phyloP scores from a whole-genome alignment of 2,888 invertebrate genomes.

The Serripes groenlandicus region DNA sequence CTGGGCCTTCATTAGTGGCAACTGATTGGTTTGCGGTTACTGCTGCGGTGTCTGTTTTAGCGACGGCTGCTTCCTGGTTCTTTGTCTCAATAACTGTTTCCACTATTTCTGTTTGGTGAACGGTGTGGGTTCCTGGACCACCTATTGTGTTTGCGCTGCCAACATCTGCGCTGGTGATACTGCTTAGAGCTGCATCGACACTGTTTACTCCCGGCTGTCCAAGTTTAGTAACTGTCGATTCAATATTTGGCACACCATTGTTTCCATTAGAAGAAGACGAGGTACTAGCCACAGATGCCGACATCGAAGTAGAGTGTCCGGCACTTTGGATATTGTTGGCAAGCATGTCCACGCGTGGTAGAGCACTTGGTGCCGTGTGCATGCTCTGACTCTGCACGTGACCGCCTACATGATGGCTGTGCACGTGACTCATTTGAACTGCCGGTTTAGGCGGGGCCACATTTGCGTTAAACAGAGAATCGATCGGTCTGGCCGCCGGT shows the following conservation, averaged over 20 bases:
- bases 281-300: background rate
- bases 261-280: background rate
- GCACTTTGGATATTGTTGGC: background rate
- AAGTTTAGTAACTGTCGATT: background rate
- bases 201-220: background rate
- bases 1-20: background rate
- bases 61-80: slow-evolving; percentile 42
- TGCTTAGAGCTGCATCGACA: background rate
- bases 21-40: slow-evolving; percentile 13
- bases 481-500: slow-evolving; percentile 22
- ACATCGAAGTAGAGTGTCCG: slow-evolving; percentile 1
- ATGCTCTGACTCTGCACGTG: slow-evolving; percentile 15
- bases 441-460: background rate
- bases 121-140: slow-evolving; percentile 22
- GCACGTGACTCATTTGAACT: slow-evolving; percentile 5
- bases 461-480: slow-evolving; percentile 18
- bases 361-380: background rate
- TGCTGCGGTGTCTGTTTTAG: slow-evolving; percentile 31
- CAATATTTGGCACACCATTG: background rate
- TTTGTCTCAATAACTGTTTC: slow-evolving; percentile 51
- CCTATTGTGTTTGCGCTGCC: background rate
- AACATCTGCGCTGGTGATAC: background rate
- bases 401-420: slow-evolving; percentile 14
- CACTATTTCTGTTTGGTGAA: slow-evolving; percentile 50
- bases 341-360: slow-evolving; percentile 4